phyloP scores from a whole-genome alignment of 2,888 invertebrate genomes.

The Anaspis maculata region DNA sequence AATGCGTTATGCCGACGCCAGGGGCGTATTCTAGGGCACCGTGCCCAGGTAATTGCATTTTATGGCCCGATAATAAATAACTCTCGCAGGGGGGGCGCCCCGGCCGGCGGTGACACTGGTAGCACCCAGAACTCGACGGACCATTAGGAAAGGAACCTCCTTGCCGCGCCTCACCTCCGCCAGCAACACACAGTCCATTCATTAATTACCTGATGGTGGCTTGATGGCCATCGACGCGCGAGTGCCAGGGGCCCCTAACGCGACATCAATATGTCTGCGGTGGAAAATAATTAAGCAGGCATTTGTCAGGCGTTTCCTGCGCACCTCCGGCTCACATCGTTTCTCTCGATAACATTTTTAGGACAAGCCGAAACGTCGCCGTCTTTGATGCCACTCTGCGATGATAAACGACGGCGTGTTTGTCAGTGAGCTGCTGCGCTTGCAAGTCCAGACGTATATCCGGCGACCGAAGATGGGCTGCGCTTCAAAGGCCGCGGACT shows the following conservation, averaged over 20 bases:
- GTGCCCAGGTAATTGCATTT: slow-evolving; percentile 35
- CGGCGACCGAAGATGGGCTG: slow-evolving; percentile 23
- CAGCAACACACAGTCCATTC: slow-evolving; percentile 29
- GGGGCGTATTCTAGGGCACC: slow-evolving; percentile 30
- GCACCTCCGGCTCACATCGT: too few species aligned
- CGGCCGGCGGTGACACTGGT: slow-evolving; percentile 26
- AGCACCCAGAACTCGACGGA: too few species aligned
- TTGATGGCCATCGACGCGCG: not conserved
- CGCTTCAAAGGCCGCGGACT: slow-evolving; percentile 15
- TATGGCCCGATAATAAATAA: slow-evolving; percentile 33
- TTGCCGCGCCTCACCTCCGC: slow-evolving; percentile 27
- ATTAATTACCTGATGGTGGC: slow-evolving; percentile 27
- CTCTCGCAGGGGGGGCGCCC: too few species aligned
- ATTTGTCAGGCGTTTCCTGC: slow-evolving; percentile 42
- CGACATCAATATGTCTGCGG: slow-evolving; percentile 38
- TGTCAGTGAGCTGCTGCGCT: slow-evolving; percentile 37
- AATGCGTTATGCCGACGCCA: too few species aligned
- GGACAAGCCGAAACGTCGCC: slow-evolving; percentile 35
- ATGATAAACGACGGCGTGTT: slow-evolving; percentile 40
- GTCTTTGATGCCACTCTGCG: slow-evolving; percentile 39
- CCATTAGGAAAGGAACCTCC: slow-evolving; percentile 31
- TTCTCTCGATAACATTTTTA: slow-evolving; percentile 41
- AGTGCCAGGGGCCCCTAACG: slow-evolving; percentile 5
- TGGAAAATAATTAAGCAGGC: slow-evolving; percentile 42
- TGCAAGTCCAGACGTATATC: too few species aligned